These are phyloP conservation scores for Physocephala rufipes DNA, from an alignment of 2,888 invertebrate species.

Conservation along the genomic window DNA sequence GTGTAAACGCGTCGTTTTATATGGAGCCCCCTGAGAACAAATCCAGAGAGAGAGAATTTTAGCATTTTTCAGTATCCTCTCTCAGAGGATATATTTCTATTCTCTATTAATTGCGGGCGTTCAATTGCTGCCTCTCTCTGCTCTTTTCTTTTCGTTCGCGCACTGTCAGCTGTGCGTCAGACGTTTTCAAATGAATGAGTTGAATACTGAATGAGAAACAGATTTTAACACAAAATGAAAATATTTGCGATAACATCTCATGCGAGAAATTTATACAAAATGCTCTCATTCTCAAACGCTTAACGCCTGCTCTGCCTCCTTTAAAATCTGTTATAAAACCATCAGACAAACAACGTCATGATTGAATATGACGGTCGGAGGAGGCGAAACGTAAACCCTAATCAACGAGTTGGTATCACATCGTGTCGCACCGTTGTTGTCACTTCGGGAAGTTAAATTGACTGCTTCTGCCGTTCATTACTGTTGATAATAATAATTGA, in stretches of 20 bases:
- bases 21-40: not conserved
- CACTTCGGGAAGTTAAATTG: too few species aligned
- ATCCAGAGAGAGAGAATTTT: not conserved
- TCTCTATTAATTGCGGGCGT: not conserved
- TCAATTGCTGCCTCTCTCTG: too few species aligned
- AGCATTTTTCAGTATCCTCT: not conserved
- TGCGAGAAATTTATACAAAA: constrained; percentile 33
- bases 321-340: too few species aligned
- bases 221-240: constrained; percentile 18
- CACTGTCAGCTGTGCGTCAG: not conserved
- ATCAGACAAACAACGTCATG: too few species aligned
- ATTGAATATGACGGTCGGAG: too few species aligned
- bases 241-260: constrained; percentile 38
- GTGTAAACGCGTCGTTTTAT: not conserved
- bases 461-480: too few species aligned
- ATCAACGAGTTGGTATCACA: too few species aligned
- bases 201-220: not conserved
- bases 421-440: too few species aligned
- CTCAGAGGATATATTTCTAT: not conserved
- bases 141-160: not conserved
- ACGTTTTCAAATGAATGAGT: not conserved
- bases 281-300: constrained; percentile 13
- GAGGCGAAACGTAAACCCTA: too few species aligned
- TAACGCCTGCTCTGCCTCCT: too few species aligned
- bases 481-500: not conserved